Evolutionary conservation across 2,113 vertebrate species (phyloP).

Genomic region (Notechis scutatus): DNA sequence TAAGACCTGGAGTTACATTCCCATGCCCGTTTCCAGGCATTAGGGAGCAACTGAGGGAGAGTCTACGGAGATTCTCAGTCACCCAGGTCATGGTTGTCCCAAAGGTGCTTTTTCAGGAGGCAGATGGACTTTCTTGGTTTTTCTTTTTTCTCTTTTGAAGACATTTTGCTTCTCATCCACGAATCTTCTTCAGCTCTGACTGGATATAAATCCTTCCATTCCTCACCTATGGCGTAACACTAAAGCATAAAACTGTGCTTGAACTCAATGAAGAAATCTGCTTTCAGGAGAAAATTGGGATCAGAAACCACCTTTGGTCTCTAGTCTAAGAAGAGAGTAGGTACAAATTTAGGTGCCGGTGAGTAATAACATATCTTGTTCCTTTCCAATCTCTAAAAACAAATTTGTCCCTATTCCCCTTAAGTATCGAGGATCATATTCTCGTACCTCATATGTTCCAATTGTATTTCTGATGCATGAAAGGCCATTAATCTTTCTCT

Average conservation of each 20-base stretch:
- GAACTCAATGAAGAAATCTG: background rate
- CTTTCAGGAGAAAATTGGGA: background rate
- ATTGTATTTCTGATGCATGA: slow-evolving; percentile 18
- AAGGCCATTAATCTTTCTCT: slow-evolving; percentile 18
- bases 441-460: background rate
- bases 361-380: background rate
- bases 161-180: no score
- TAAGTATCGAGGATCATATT: slow-evolving; percentile 25
- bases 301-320: background rate
- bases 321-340: background rate
- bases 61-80: no score
- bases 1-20: background rate
- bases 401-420: background rate
- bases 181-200: no score
- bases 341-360: background rate
- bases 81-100: no score
- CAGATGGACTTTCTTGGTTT: no score
- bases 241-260: background rate
- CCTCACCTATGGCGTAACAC: no score
- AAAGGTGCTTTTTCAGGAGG: no score
- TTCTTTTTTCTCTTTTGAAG: no score
- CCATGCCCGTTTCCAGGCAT: background rate
- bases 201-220: no score
- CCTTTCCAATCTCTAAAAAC: background rate
- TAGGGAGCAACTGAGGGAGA: background rate